Evolutionary conservation across 2,888 invertebrate species (phyloP), one percentile per base, ranked within the genome.

Genomic region (Parelbella ahira): DNA sequence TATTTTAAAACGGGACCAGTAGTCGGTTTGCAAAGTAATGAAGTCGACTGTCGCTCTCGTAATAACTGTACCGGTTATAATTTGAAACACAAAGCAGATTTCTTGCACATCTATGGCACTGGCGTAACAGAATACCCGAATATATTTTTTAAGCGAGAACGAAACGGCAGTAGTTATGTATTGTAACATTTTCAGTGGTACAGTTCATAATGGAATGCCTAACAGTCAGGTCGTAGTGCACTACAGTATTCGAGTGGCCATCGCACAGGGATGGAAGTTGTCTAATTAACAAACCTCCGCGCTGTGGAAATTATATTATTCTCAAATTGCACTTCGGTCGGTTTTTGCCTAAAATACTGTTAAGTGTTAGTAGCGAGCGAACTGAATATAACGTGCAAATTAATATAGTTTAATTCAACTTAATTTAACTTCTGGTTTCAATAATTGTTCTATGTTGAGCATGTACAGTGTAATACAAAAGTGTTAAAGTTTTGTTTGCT

Each of bases 251-350:
- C 58, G 52, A 70, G 70, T 53, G 56, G 45, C 60, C 66, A 61
- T 58, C 49, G 48, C 57, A 53, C 57, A 53, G 49, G 48, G 67
- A 65, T 66, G 50, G 68, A 79, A 80, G 68, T 80, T 75, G 65
- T 58, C 68, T 79, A 81, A 81, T 81, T 81, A 81, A 68, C 64
- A 68, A 67, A 60, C 65, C 63, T 66, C 67, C 60, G 71, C 68
- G 67, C 54, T 67, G 48, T 47, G 50, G n/a, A 57, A 56, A 54
- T 64, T 63, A 59, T 49, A 56, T 49, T 56, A 48, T 62, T 71
- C 65, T 59, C 49, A 53, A 24, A 33, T n/a, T n/a, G n/a, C n/a
- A n/a, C n/a, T n/a, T n/a, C n/a, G n/a, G n/a, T n/a, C n/a, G n/a
- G n/a, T n/a, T n/a, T n/a, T n/a, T n/a, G n/a, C n/a, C n/a, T n/a